These are phyloP conservation scores for Gallinago media DNA, from an alignment of 2,113 vertebrate species.

Conservation along the genomic window DNA sequence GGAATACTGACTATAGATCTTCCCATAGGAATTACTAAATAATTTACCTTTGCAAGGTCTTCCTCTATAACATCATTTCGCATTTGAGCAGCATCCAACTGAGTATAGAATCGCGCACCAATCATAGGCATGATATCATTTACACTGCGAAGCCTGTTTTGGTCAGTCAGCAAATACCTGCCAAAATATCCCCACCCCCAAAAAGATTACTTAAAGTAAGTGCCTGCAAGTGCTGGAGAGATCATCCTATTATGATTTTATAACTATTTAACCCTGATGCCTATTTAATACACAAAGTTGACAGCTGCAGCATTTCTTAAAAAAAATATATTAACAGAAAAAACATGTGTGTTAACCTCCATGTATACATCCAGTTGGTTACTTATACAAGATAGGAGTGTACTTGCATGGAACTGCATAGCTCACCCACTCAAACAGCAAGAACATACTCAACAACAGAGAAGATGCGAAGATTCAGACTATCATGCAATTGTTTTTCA, in stretches of 20 bases:
- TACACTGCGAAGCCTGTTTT: conserved; percentile 96
- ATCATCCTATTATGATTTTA: neutral
- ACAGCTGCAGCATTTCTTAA: neutral
- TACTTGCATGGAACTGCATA: neutral
- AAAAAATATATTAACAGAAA: neutral
- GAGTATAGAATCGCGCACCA: conserved; percentile 97
- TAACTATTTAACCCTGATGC: neutral
- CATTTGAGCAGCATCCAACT: conserved; percentile 98
- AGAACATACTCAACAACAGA: neutral
- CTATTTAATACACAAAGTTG: neutral
- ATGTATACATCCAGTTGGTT: neutral
- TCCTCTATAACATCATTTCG: conserved; percentile 99
- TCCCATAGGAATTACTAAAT: neutral
- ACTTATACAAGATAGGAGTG: neutral
- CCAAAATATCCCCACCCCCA: conserved; percentile 15
- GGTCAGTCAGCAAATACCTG: conserved; percentile 97
- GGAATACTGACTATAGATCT: neutral
- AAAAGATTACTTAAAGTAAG: neutral
- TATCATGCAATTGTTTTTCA: neutral
- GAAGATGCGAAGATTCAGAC: neutral
- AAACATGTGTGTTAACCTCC: neutral
- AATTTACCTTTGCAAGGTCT: conserved; percentile 94
- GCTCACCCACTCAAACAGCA: neutral
- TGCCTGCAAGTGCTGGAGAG: neutral
- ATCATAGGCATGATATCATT: conserved; percentile 99